Conservation (phyloP, 2,113 vertebrate genomes). For the Macaca nemestrina region DNA sequence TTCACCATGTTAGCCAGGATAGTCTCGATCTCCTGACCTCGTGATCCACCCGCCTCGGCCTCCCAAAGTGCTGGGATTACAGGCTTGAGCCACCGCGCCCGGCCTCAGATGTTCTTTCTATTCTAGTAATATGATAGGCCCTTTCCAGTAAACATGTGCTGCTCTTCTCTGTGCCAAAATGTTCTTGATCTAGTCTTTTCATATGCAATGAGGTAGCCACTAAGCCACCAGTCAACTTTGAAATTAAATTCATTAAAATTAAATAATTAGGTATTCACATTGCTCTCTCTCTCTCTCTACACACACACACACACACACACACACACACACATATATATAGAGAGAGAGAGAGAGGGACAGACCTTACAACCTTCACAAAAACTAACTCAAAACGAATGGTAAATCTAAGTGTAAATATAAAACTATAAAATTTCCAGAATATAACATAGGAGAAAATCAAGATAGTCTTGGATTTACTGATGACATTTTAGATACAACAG, state of each 20-base stretch:
- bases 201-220: neutral
- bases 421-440: neutral
- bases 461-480: neutral
- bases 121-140: neutral
- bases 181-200: neutral
- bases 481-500: neutral
- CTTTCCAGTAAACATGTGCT: neutral
- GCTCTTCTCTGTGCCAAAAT: neutral
- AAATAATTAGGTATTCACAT: neutral
- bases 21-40: too few relatives aligned
- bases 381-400: neutral
- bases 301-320: accelerated
- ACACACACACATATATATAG: neutral
- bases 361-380: neutral
- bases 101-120: neutral
- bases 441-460: neutral
- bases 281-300: accelerated
- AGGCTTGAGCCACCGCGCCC: too few relatives aligned
- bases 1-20: too few relatives aligned
- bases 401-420: neutral
- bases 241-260: neutral
- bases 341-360: neutral
- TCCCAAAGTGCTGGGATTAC: too few relatives aligned
- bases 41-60: too few relatives aligned
- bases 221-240: neutral